Evolutionary conservation across 1,140 invertebrate genomes (phyloP).

Genomic region (Heliconius eleuchia): DNA sequence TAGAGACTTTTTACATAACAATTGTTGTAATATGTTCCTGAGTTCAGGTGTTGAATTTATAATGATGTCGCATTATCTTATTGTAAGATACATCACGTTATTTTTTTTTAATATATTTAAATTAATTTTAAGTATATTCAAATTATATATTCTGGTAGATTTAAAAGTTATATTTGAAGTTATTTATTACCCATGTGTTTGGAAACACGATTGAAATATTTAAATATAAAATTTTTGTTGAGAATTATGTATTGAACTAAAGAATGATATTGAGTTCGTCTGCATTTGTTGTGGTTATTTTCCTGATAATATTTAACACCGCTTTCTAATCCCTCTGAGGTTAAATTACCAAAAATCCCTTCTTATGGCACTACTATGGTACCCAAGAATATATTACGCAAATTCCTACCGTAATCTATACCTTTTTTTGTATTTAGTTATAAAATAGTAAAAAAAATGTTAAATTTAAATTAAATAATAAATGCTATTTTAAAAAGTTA

Average conservation of each 20-base stretch:
- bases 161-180: background rate
- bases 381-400: background rate
- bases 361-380: slow-evolving; percentile 6
- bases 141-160: slow-evolving; percentile 2
- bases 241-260: no score
- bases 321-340: slow-evolving; percentile 1
- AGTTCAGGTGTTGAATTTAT: slow-evolving; percentile 12
- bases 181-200: background rate
- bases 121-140: background rate
- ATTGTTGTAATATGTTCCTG: slow-evolving; percentile 1
- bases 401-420: background rate
- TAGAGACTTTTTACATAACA: slow-evolving; percentile 16
- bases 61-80: background rate
- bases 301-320: background rate
- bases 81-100: background rate
- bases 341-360: slow-evolving; percentile 14
- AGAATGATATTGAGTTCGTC: background rate
- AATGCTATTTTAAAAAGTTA: background rate
- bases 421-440: background rate
- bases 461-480: background rate
- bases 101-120: background rate
- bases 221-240: no score
- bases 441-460: background rate
- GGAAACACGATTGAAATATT: background rate
- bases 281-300: background rate